Base-by-base conservation (phyloP, 2,797 vertebrate species). In the Philypnodon macrostomus region DNA sequence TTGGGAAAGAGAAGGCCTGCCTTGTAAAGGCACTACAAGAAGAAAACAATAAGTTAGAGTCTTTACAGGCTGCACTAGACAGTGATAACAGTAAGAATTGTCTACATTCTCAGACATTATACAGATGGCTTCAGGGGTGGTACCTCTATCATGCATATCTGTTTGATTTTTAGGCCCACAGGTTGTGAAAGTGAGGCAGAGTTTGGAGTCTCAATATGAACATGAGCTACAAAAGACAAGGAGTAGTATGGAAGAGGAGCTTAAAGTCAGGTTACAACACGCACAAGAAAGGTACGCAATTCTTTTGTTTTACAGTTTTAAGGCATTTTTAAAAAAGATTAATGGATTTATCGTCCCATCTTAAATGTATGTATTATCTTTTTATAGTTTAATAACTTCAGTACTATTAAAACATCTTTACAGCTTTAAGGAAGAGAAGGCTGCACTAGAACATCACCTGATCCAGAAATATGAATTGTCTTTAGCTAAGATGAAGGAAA, bases 391-490 rank as follows among this genome's bases (percentile, higher is more conserved):
- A 3, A 23, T 23, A 3, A 6, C 21, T 23, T 23, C n/a, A n/a
- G 21, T 3, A 23, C 3, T 23, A 23, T 23, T 23, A 23, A 23
- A 29, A 29, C 10, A 29, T 10, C 9, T 53, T 5, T 72, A 30
- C 42, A 98, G 95, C 66, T 91, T 93, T 69, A 73, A 89, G 42
- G 86, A 92, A 26, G 91, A 95, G 30, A 90, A 86, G 45, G 71
- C 76, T 21, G 55, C 50, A 6, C 48, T 91, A 67, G 86, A 87
- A 57, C 73, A 89, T 60, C 67, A 69, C 46, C 85, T 91, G 14
- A 45, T 68, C 1, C 67, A 69, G n/a, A 90, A 90, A 33, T 87
- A 84, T 69, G 90, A 92, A 32, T 26, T 58, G 14, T 70, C 80
- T 60, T 71, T 95, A n/a, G 65, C 38, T 32, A 80, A 92, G 7